Conservation (phyloP, 2,888 invertebrate species). For the Pristionchus maxplancki region DNA sequence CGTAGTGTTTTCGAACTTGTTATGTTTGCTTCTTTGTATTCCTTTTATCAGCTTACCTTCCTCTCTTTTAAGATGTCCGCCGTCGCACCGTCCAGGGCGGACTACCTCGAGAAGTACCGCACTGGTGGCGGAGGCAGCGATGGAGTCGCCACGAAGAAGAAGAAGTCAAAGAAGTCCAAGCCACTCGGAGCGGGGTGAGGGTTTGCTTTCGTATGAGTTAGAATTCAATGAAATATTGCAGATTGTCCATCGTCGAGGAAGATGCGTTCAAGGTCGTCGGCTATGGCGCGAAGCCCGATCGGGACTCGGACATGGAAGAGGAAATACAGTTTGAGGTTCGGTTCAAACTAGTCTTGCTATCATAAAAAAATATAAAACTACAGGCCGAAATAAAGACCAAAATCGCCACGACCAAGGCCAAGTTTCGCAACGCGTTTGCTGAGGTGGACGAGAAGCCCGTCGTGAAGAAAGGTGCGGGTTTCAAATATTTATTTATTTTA, state of each 20-base stretch:
- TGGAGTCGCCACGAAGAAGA: constrained; percentile 6
- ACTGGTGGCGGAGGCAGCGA: constrained; percentile 23
- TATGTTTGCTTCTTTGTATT: background rate
- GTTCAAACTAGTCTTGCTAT: background rate
- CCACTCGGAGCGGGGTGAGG: constrained; percentile 18
- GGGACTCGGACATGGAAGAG: constrained; percentile 52
- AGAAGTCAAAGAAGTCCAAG: constrained; percentile 50
- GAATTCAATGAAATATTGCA: background rate
- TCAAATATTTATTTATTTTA: background rate
- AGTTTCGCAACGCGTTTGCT: constrained; percentile 29
- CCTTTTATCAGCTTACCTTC: background rate
- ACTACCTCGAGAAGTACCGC: constrained; percentile 40
- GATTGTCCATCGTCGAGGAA: constrained; percentile 50
- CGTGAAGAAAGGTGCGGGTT: constrained; percentile 38
- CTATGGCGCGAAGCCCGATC: constrained; percentile 26
- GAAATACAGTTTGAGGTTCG: constrained; percentile 49
- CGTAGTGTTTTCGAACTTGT: background rate
- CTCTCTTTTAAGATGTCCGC: constrained; percentile 10
- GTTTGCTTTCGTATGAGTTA: background rate
- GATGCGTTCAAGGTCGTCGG: constrained; percentile 44
- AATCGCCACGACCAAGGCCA: constrained; percentile 44
- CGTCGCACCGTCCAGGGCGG: constrained; percentile 17
- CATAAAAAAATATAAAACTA: background rate
- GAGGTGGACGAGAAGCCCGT: constrained; percentile 18
- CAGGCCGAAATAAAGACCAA: constrained; percentile 47